phyloP scores from a whole-genome alignment of 2,797 vertebrate species.

The Urosaurus nigricauda region DNA sequence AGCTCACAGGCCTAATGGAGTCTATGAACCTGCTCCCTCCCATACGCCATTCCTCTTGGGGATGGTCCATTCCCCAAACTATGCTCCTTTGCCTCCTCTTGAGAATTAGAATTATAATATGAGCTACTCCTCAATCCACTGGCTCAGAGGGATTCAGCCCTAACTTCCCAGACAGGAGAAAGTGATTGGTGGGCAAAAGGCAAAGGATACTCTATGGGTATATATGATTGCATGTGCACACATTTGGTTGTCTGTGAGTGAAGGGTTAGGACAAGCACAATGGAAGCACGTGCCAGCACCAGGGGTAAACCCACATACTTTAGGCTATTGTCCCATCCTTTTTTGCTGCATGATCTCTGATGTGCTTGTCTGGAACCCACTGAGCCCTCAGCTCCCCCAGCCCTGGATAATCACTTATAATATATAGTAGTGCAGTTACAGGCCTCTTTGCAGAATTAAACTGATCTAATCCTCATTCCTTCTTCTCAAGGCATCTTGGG shows the following conservation, averaged over 20 bases:
- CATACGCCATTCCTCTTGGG: neutral
- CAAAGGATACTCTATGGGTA: neutral
- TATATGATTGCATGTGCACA: neutral
- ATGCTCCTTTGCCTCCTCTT: neutral
- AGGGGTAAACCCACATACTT: neutral
- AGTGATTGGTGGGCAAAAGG: neutral
- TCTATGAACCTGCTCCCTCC: neutral
- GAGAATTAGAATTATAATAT: too few relatives aligned
- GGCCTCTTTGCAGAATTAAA: too few relatives aligned
- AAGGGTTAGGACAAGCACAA: neutral
- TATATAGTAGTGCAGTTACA: too few relatives aligned
- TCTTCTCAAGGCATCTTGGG: too few relatives aligned
- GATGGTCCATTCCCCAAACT: neutral
- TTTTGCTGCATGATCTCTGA: neutral
- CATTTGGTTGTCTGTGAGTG: neutral
- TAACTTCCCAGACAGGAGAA: too few relatives aligned
- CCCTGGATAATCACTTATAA: too few relatives aligned
- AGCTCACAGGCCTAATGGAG: neutral
- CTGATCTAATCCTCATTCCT: too few relatives aligned
- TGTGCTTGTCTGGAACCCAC: neutral
- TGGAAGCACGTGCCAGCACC: neutral
- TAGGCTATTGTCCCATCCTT: neutral
- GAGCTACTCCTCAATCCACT: too few relatives aligned
- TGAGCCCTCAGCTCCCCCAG: neutral
- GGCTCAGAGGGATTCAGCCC: too few relatives aligned